These are phyloP conservation scores for Muntiacus reevesi DNA, from an alignment of 2,113 vertebrate genomes.

Conservation along the genomic window DNA sequence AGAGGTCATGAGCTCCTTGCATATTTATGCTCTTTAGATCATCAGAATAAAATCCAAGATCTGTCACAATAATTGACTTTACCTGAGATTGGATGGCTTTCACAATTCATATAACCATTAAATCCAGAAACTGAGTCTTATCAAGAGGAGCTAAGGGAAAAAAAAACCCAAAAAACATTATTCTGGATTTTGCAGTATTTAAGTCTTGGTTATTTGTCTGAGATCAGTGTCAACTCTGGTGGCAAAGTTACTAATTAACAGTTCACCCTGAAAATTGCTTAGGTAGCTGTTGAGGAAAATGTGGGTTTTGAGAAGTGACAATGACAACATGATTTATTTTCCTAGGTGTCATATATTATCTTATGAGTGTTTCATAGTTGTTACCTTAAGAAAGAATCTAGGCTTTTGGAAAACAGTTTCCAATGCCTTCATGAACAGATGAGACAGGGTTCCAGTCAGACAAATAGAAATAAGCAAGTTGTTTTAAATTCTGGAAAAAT, in stretches of 20 bases:
- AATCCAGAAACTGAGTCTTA: neutral
- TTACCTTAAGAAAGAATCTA: neutral
- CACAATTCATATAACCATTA: neutral
- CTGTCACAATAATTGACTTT: neutral
- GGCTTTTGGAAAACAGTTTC: neutral
- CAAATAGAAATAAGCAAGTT: neutral
- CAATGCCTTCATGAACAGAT: neutral
- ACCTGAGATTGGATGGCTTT: neutral
- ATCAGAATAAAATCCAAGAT: neutral
- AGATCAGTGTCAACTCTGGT: neutral
- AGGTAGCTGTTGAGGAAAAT: neutral
- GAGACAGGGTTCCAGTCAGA: neutral
- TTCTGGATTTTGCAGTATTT: neutral
- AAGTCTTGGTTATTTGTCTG: neutral
- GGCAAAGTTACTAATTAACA: neutral
- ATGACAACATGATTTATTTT: neutral
- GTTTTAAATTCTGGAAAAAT: neutral
- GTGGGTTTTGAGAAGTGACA: neutral
- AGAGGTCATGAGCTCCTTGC: neutral
- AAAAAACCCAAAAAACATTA: neutral
- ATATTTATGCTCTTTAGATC: neutral
- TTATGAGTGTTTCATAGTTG: neutral
- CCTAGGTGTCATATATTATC: neutral
- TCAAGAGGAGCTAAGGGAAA: neutral
- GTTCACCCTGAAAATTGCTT: neutral